Base-by-base conservation (phyloP, 53 echinoderm and acorn worm species). In the Crossaster papposus region DNA sequence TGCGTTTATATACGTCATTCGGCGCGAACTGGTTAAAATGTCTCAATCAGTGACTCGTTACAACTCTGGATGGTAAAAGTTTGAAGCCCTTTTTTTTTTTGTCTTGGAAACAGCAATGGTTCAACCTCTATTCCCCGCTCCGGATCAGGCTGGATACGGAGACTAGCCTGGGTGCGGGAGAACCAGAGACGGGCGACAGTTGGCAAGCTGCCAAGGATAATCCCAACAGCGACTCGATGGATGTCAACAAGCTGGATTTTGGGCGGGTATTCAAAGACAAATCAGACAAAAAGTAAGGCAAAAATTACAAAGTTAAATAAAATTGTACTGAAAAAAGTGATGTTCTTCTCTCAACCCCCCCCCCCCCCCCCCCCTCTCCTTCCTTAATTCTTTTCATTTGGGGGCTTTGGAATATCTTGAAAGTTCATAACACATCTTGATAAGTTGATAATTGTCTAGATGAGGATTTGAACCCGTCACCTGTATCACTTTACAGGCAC, bases 261-360 rank as follows among this genome's bases (percentile, higher is more conserved):
- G 90, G 85, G 11, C 90, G 83, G 14, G 79, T 93, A 36, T 93
- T 93, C 36, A 90, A 90, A 72, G 90, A 75, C 30, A 93, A 93
- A 79, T 30, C 90, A 37, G 93, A 93, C 53, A 93, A 85, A 38
- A 93, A 90, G 93, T 92, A 84, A 89, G 65, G 26, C 36, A 1
- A 36, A 28, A 34, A 28, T 2, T 83, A n/a, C n/a, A n/a, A n/a
- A n/a, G n/a, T n/a, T n/a, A n/a, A n/a, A n/a, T n/a, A n/a, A n/a
- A n/a, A n/a, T n/a, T n/a, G n/a, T n/a, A n/a, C n/a, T n/a, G n/a
- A n/a, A n/a, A n/a, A n/a, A n/a, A n/a, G n/a, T n/a, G n/a, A n/a
- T n/a, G n/a, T n/a, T n/a, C n/a, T n/a, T n/a, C n/a, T n/a, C n/a
- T n/a, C n/a, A n/a, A n/a, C n/a, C n/a, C n/a, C n/a, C n/a, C n/a